Evolutionary conservation across 2,888 invertebrate species (phyloP).

Genomic region (Macrophya alboannulata): DNA sequence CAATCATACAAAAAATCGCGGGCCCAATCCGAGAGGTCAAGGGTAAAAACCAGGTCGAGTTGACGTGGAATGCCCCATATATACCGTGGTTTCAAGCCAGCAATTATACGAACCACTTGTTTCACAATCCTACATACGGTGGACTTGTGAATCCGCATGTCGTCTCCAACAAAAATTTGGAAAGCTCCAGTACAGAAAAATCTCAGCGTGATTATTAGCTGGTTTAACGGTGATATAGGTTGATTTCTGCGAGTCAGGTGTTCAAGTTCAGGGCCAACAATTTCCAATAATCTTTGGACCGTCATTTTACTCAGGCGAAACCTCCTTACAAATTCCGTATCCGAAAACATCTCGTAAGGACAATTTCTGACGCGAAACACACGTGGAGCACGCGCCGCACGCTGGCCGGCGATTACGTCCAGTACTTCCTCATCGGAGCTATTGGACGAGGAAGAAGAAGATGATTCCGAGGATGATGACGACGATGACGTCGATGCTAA

Average conservation of each 20-base stretch:
- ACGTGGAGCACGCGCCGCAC: background rate
- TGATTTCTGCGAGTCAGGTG: background rate
- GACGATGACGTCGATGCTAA: constrained; percentile 11
- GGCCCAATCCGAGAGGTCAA: no score
- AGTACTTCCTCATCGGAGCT: background rate
- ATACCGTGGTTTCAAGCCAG: background rate
- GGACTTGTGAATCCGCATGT: background rate
- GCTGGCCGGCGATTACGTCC: background rate
- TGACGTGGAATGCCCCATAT: no score
- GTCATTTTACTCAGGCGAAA: constrained; percentile 2
- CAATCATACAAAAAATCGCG: no score
- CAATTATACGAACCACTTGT: background rate
- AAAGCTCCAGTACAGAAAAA: background rate
- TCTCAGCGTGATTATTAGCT: constrained; percentile 7
- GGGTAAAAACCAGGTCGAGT: no score
- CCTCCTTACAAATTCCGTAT: background rate
- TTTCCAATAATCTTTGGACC: background rate
- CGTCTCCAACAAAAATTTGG: background rate
- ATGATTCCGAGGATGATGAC: background rate
- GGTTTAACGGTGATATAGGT: background rate
- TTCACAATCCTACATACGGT: background rate
- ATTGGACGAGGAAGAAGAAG: background rate
- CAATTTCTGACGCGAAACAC: background rate
- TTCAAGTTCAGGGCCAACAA: background rate
- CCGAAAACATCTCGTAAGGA: constrained; percentile 3